Evolutionary conservation across 2,888 invertebrate species (phyloP), one percentile per base, ranked within the genome.

Genomic region (Coelogynopora nodosa): DNA sequence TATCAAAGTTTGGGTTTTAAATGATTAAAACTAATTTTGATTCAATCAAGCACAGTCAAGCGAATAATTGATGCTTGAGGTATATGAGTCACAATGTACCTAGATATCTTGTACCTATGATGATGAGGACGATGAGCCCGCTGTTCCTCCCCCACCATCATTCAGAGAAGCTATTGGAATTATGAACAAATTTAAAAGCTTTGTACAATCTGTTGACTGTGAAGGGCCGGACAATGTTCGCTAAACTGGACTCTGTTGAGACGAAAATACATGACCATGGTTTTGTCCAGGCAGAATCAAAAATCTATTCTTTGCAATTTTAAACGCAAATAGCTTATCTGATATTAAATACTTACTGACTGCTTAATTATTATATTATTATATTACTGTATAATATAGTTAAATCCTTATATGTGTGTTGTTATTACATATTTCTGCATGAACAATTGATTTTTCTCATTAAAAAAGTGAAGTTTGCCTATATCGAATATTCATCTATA

Each of bases 141-240:
- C 74, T 74, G 74, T 74, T 74, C 74, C 74, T 74, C 74, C 74
- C 74, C 74, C 74, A 74, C 74, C 74, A 74, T 74, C 74, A 74
- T 74, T 74, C 74, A 74, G 74, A 74, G 74, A 74, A 74, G 74
- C 74, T 74, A 74, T 74, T 74, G 74, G 74, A 74, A 74, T 74
- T 10, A 74, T 74, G 74, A 74, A 74, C 5, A 74, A 74, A 74
- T 74, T 74, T 10, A 74, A 74, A 74, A 74, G 74, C 74, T 74
- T 74, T 74, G 74, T 74, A 74, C 23, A 74, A 74, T 74, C 74
- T 74, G 74, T 74, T 26, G 74, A 74, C 74, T n/a, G 74, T 74
- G 81, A 28, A 27, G n/a, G n/a, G n/a, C n/a, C n/a, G 28, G 28
- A 80, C 81, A 49, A 49, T 49, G 49, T 49, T 49, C 18, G 49